Evolutionary conservation across 2,888 invertebrate genomes (phyloP), one percentile per base, ranked within the genome.

Genomic region (Escarpia spicata): DNA sequence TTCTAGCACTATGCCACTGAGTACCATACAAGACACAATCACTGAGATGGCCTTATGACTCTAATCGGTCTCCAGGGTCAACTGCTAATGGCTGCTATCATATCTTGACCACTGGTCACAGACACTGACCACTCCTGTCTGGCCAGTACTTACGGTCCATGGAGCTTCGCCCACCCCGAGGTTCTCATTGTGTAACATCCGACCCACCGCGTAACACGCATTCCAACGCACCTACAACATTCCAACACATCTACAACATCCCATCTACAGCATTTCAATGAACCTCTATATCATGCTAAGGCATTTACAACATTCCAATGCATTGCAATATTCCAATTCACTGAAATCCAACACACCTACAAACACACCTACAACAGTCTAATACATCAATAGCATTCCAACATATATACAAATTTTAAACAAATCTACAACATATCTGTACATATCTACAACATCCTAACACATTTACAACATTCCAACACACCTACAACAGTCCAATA

Each of bases 181-280:
- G 31, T 96, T 96, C 44, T 95, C 94, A 93, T 97, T 97, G 94
- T 96, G 98, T 97, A 98, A 97, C 93, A 98, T 97, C 95, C 98
- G 98, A 44, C 98, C 98, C 93, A 98, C 96, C 0, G 98, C 98
- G 96, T 98, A 98, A 96, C 98, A 99, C 0, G 98, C 98, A 96
- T 99, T 99, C 99, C 99, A 99, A 92, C 98, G 97, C 89, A 98
- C 97, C 97, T 97, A 94, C 43, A 95, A 94, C 44, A 75, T 75
- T 26, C 19, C 75, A 75, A 75, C 75, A 75, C 6, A 26, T n/a
- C 75, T 75, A 75, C 75, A 75, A 19, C 75, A 75, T 75, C 26
- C 75, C 75, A 75, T 75, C 75, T 75, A 75, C 75, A 75, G 19
- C 75, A 75, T 26, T 75, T 26, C 26, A 19, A 26, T 26, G 26